Evolutionary conservation across 2,797 vertebrate species (phyloP).

Genomic region (Melopsittacus undulatus): DNA sequence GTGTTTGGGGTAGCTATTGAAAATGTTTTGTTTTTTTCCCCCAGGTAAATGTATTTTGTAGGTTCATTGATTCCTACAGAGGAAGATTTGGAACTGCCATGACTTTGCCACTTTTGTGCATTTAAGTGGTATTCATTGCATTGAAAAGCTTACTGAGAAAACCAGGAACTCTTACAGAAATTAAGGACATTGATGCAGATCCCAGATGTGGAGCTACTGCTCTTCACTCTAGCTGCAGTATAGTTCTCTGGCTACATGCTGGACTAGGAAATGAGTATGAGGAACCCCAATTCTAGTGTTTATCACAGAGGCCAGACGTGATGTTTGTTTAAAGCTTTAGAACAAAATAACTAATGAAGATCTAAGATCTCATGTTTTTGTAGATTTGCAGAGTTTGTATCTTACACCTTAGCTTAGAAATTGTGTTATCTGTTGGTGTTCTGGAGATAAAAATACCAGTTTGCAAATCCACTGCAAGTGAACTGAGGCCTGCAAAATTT

Average conservation of each 20-base stretch:
- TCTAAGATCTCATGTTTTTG: neutral
- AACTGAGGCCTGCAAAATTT: neutral
- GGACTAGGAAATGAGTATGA: neutral
- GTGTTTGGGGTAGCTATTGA: neutral
- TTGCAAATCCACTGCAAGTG: neutral
- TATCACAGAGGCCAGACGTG: rapidly evolving
- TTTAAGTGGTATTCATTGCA: neutral
- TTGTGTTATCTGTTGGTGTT: neutral
- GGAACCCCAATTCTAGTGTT: neutral
- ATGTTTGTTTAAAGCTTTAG: neutral
- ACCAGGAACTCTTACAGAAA: neutral
- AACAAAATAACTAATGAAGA: neutral
- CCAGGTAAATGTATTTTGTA: neutral
- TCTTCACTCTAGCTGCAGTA: neutral
- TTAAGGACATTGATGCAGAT: neutral
- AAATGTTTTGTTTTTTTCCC: neutral
- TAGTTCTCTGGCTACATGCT: neutral
- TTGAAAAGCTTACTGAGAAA: neutral
- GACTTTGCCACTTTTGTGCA: neutral
- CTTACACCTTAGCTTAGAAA: neutral
- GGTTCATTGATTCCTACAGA: neutral
- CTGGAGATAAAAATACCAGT: neutral
- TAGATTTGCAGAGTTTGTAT: neutral
- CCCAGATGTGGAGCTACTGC: neutral
- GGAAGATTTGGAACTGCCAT: neutral